Evolutionary conservation across 1,140 invertebrate species (phyloP).

Genomic region (Hestina assimilis): DNA sequence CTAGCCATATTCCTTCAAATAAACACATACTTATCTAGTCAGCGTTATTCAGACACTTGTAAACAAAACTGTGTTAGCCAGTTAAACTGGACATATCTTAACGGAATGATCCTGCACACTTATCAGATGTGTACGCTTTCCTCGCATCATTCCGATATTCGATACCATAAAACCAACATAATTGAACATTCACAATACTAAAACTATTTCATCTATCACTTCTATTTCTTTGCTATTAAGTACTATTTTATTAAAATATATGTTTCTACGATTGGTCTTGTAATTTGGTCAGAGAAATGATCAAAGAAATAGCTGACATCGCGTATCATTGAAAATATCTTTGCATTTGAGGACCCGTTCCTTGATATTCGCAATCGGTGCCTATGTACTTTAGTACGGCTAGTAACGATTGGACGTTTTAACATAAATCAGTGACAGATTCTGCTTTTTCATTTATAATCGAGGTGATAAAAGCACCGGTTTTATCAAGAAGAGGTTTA

Average conservation of each 20-base stretch:
- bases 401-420: constrained; percentile 29
- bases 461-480: constrained; percentile 16
- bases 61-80: constrained; percentile 21
- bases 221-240: constrained; percentile 1
- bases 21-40: constrained; percentile 8
- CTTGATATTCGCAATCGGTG: constrained; percentile 48
- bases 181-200: constrained; percentile 2
- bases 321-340: constrained; percentile 40
- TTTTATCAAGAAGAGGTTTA: constrained; percentile 15
- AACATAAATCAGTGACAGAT: constrained; percentile 28
- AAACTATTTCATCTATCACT: neutral
- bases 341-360: constrained; percentile 29
- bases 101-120: constrained; percentile 29
- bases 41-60: constrained; percentile 13
- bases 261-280: neutral
- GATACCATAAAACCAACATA: constrained; percentile 30
- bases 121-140: constrained; percentile 39
- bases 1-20: neutral
- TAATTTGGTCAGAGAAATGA: constrained; percentile 12
- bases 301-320: constrained; percentile 26
- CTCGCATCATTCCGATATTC: constrained; percentile 40
- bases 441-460: constrained; percentile 12
- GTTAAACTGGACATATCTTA: constrained; percentile 19
- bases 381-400: constrained; percentile 28
- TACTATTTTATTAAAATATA: neutral